phyloP scores from a whole-genome alignment of 2,888 invertebrate genomes.

The Erpobdella octoculata region DNA sequence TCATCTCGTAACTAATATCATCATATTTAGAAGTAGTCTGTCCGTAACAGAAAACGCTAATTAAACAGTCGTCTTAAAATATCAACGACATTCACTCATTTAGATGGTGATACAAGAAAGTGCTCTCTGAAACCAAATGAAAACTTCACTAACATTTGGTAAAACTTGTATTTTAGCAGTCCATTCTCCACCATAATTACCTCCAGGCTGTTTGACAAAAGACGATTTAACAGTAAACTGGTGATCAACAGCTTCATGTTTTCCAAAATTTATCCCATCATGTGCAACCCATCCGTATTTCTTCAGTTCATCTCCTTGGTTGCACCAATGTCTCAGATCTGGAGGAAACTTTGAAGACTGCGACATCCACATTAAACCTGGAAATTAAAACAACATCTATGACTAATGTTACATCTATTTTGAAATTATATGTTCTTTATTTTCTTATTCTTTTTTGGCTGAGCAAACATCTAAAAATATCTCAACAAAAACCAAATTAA shows the following conservation, averaged over 20 bases:
- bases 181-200: slow-evolving; percentile 83
- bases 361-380: slow-evolving; percentile 92
- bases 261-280: slow-evolving; percentile 82
- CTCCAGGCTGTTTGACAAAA: slow-evolving; percentile 76
- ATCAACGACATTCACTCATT: background rate
- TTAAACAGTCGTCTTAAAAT: background rate
- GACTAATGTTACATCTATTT: slow-evolving; percentile 63
- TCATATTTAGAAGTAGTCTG: too few relatives aligned
- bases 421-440: background rate
- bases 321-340: slow-evolving; percentile 81
- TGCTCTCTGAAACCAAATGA: background rate
- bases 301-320: slow-evolving; percentile 58
- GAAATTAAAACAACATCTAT: slow-evolving; percentile 61
- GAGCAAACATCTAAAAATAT: background rate
- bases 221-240: slow-evolving; percentile 71
- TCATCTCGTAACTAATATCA: too few relatives aligned
- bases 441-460: too few relatives aligned
- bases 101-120: too few relatives aligned
- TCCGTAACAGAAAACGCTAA: too few relatives aligned
- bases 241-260: slow-evolving; percentile 77
- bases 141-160: slow-evolving; percentile 53
- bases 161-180: slow-evolving; percentile 70
- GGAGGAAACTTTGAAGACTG: slow-evolving; percentile 63
- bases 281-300: slow-evolving; percentile 83
- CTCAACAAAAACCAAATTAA: too few relatives aligned